A percentile compares a stretch with the other conserved stretches of the same genome.
These are phyloP conservation scores for Aphaenogaster ashmeadi DNA, from an alignment of 1,140 invertebrate species.

Conservation along the genomic window DNA sequence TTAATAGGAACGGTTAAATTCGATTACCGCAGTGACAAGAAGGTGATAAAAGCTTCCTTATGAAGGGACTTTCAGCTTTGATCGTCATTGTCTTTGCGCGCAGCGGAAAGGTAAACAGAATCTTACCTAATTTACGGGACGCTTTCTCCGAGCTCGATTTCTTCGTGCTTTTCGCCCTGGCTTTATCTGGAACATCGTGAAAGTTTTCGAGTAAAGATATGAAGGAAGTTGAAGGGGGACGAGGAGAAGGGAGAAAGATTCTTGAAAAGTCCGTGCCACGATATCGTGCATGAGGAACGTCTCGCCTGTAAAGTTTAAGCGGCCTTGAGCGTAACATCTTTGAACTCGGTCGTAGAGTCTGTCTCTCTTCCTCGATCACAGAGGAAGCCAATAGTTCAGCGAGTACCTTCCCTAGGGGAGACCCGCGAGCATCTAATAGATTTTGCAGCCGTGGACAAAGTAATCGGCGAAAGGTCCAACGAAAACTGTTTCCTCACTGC, in stretches of 20 bases:
- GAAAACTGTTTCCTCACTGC: slow-evolving; percentile 24
- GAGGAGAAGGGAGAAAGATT: not conserved
- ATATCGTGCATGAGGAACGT: slow-evolving; percentile 44
- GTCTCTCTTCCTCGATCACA: slow-evolving; percentile 28
- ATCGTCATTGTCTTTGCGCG: slow-evolving; percentile 52
- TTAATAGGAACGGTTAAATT: slow-evolving; percentile 19
- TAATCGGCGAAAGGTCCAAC: not conserved
- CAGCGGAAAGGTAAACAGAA: slow-evolving; percentile 55
- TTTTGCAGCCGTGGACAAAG: slow-evolving; percentile 42
- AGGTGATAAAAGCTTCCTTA: slow-evolving; percentile 7
- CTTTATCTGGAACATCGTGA: slow-evolving; percentile 48
- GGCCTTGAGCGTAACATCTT: slow-evolving; percentile 55
- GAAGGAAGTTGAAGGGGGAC: not conserved
- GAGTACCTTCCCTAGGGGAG: slow-evolving; percentile 4
- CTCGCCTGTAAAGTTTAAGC: slow-evolving; percentile 50
- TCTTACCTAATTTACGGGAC: slow-evolving; percentile 55
- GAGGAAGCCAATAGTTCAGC: slow-evolving; percentile 24
- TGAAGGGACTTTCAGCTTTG: slow-evolving; percentile 27
- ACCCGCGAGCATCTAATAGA: slow-evolving; percentile 41
- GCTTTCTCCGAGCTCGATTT: slow-evolving; percentile 57
- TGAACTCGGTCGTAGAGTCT: slow-evolving; percentile 38
- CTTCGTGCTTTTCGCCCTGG: slow-evolving; percentile 35
- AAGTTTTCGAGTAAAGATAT: slow-evolving; percentile 48
- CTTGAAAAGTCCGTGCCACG: slow-evolving; percentile 44
- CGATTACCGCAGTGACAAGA: slow-evolving; percentile 15